Evolutionary conservation across 2,113 vertebrate genomes (phyloP).

Genomic region (Cyphomyrus plagiostoma): DNA sequence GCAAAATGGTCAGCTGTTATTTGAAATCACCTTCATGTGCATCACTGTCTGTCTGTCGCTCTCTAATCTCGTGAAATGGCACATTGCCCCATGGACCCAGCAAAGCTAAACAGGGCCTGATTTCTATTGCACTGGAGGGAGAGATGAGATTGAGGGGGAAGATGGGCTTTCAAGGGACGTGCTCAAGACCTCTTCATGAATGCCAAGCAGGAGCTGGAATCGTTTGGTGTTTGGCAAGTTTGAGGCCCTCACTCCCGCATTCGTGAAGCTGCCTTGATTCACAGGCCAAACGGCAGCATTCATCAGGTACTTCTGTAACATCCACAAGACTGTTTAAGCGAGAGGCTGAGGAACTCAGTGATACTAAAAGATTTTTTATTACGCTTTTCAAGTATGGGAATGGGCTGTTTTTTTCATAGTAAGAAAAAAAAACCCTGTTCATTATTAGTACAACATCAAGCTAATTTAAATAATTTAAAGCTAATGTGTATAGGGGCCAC

Average conservation of each 20-base stretch:
- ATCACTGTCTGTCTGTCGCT: background rate
- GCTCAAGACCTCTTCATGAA: background rate
- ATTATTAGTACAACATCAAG: background rate
- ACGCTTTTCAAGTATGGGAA: background rate
- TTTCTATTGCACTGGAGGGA: background rate
- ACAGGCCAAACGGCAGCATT: background rate
- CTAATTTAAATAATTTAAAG: slow-evolving; percentile 11
- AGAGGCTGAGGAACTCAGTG: background rate
- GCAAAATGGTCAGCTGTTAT: background rate
- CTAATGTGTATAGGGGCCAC: background rate
- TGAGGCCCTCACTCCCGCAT: background rate
- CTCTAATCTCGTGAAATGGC: background rate
- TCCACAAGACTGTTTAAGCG: background rate
- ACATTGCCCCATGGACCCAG: background rate
- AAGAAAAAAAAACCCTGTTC: background rate
- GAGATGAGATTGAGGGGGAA: background rate
- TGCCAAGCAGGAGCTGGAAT: background rate
- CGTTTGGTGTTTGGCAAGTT: background rate
- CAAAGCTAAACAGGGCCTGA: background rate
- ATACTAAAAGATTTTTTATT: background rate
- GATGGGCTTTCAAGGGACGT: background rate
- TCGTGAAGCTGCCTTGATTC: background rate
- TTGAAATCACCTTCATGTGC: background rate
- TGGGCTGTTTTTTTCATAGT: background rate
- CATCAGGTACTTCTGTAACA: background rate